phyloP scores from a whole-genome alignment of 2,888 invertebrate genomes.

The Piscicola geometra region DNA sequence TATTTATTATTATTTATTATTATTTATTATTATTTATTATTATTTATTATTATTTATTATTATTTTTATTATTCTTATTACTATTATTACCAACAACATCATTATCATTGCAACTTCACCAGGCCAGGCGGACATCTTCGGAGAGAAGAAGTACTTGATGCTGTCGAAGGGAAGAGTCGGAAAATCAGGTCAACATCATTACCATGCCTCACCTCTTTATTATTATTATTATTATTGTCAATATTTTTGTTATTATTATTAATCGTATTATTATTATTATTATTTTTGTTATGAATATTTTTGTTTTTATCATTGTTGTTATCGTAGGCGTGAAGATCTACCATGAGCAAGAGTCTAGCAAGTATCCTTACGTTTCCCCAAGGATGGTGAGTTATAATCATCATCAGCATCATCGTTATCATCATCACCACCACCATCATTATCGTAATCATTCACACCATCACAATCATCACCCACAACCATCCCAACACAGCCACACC shows the following conservation, averaged over 20 bases:
- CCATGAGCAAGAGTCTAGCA: slow-evolving; percentile 42
- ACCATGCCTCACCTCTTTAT: too few species aligned
- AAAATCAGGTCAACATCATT: slow-evolving; percentile 32
- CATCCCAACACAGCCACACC: not conserved
- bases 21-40: not conserved
- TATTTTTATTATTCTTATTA: not conserved
- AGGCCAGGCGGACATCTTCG: slow-evolving; percentile 24
- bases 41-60: not conserved
- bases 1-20: not conserved
- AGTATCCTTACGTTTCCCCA: slow-evolving; percentile 44
- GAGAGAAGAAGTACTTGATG: slow-evolving; percentile 43
- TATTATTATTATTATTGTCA: not conserved
- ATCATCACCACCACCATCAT: not conserved
- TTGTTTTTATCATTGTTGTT: not conserved
- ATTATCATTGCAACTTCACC: too few species aligned
- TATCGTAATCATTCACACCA: not conserved
- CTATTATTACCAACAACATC: not conserved
- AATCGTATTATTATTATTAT: slow-evolving; percentile 11
- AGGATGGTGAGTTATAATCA: slow-evolving; percentile 43
- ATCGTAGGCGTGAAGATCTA: slow-evolving; percentile 38
- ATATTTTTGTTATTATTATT: too few species aligned
- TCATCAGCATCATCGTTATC: not conserved
- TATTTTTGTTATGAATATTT: not conserved
- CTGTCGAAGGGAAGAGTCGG: slow-evolving; percentile 46
- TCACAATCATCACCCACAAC: not conserved